Evolutionary conservation across 2,113 vertebrate genomes (phyloP).

Genomic region (Uropsilus gracilis): DNA sequence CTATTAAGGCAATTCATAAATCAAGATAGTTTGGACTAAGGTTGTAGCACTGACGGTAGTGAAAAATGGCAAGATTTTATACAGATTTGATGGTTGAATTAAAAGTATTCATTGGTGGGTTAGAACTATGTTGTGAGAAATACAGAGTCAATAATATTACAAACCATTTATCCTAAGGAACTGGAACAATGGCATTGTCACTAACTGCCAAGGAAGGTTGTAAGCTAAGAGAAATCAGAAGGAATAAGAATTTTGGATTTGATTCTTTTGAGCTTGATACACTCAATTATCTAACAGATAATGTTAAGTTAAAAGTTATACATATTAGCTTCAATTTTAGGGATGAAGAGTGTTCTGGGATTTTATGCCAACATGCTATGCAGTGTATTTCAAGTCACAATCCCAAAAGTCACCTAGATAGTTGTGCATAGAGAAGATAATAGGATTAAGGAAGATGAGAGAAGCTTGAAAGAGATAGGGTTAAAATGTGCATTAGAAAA

Average conservation of each 20-base stretch:
- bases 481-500: not conserved
- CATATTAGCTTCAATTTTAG: not conserved
- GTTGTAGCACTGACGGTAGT: fast-evolving
- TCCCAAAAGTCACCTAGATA: not conserved
- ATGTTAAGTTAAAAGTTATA: not conserved
- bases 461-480: not conserved
- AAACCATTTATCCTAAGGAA: not conserved
- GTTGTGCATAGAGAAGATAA: not conserved
- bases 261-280: not conserved
- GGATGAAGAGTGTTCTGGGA: not conserved
- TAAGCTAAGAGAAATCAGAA: not conserved
- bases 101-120: not conserved
- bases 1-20: not conserved
- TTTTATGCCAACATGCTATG: not conserved
- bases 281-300: not conserved
- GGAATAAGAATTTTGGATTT: not conserved
- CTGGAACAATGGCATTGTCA: not conserved
- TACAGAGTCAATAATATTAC: not conserved
- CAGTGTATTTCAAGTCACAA: not conserved
- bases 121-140: not conserved
- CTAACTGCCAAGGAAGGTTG: not conserved
- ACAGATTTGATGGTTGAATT: not conserved
- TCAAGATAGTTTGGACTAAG: not conserved
- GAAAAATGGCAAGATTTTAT: not conserved
- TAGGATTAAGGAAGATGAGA: not conserved